Base-by-base conservation (phyloP, 2,888 invertebrate genomes). In the Endotricha flammealis region DNA sequence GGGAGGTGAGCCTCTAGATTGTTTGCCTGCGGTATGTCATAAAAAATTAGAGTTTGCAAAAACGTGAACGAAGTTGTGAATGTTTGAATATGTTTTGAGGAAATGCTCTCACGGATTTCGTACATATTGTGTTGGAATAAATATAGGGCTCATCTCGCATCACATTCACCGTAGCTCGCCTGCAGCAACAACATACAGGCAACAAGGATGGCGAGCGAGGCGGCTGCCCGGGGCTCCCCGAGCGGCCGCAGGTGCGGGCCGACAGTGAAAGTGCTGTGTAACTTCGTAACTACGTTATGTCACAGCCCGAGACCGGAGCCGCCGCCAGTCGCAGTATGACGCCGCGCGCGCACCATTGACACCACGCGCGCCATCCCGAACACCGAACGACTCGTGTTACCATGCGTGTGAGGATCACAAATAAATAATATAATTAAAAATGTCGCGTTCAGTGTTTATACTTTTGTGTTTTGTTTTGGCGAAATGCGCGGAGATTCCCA, bases 251-350 rank as follows among this genome's bases (percentile, higher is more conserved):
- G 42, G 42, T 47, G 39, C 42, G 38, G 32, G 49, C 50, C 54
- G 64, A 53, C 74, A 80, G 83, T 81, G 83, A 83, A 83, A 83
- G 82, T 81, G 71, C 59, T 58, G 53, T 59, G 53, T 58, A 56
- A 58, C 71, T 55, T 64, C 73, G 78, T 76, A 75, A 77, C 68
- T 61, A 50, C 56, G 78, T 85, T 83, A 85, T 83, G 83, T 85
- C 83, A 85, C 70, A 57, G 67, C 59, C 50, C 54, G 50, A 41
- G 41, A 39, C 45, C 6, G 20, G 46, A 39, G 36, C 44, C 45
- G 41, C 50, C 38, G 36, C 56, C 75, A 78, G 83, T 82, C 80
- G 72, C 61, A 57, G 57, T 51, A 73, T 75, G 79, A 57, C 70
- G 71, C 65, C 72, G 79, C 72, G 80, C 64, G 80, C 74, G 77